Base-by-base conservation (phyloP, 2,797 vertebrate species). In the Cichlasoma orientale region DNA sequence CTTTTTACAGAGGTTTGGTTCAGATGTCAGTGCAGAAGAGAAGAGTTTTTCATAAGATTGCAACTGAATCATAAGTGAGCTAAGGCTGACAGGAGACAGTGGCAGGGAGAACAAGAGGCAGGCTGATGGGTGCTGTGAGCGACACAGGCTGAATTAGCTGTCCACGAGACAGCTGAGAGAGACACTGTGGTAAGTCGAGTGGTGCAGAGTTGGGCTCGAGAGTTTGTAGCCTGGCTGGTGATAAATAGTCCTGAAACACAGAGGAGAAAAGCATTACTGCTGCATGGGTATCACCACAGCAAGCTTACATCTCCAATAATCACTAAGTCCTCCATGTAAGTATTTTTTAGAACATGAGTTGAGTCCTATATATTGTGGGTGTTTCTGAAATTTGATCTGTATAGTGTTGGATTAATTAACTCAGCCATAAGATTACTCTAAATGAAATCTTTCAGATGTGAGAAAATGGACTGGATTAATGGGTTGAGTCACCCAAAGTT, bases 381-480 rank as follows among this genome's bases (percentile, higher is more conserved):
- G 0, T 44, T 66, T 47, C 23, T 23, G 14, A 66, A 16, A 25
- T 63, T 63, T 44, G 38, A 27, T 47, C 38, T 47, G 23, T 47
- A 12, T 18, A 63, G 3, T 38, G 38, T 2, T 44, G 41, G 23
- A 47, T 66, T 0, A 47, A 66, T 3, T 47, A 16, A 63, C 5
- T 44, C 21, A 27, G 21, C 38, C 25, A 14, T 11, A 38, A 21
- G 18, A 25, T 0, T 0, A 0, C 38, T 63, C 13, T 12, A 12
- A 11, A 44, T 5, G 14, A 14, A 16, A 44, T 5, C 13, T 44
- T 16, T 16, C 1, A 44, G 41, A 44, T 14, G 4, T 44, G 41
- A 44, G 13, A 14, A 44, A 44, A n/a, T n/a, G n/a, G n/a, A 4
- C 13, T 14, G 41, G 1, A 16, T 44, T 13, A 44, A 44, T 16